Percentiles rank a stretch among this genome's conserved stretches.
phyloP scores from a whole-genome alignment of 2,113 vertebrate genomes.

The Zosterops hypoxanthus region DNA sequence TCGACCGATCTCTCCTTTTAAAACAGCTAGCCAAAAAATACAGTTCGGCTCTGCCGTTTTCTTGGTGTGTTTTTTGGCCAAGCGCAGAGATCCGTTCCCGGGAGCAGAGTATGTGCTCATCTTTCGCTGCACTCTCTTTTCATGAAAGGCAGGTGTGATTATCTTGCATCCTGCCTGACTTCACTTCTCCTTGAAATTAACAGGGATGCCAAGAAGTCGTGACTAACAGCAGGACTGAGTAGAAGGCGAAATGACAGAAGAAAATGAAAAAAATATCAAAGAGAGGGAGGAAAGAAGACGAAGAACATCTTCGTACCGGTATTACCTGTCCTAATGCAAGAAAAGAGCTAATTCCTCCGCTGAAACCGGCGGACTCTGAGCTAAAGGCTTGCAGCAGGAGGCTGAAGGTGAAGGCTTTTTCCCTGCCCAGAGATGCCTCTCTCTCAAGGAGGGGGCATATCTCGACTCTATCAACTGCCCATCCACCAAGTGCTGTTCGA shows the following conservation, averaged over 20 bases:
- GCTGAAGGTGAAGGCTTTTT: background rate
- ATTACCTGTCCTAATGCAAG: background rate
- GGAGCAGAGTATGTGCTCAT: too few species aligned
- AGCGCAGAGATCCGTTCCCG: background rate
- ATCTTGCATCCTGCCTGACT: background rate
- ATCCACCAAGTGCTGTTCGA: too few species aligned
- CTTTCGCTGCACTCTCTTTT: background rate
- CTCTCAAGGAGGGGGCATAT: background rate
- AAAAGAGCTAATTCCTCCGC: background rate
- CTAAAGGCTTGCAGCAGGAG: background rate
- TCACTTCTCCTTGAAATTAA: background rate
- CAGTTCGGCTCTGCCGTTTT: rapidly evolving
- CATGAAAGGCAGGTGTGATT: background rate
- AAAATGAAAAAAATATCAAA: background rate
- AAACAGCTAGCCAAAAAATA: background rate
- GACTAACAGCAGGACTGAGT: background rate
- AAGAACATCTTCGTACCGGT: rapidly evolving
- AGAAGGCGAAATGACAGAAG: background rate
- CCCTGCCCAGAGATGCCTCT: background rate
- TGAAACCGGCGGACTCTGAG: background rate
- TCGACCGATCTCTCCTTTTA: background rate
- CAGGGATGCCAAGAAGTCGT: background rate
- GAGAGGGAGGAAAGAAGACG: too few species aligned
- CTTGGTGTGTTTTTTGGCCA: background rate
- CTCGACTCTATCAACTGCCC: background rate